phyloP scores from a whole-genome alignment of 1,140 invertebrate species.

The Heliconius eleuchia region DNA sequence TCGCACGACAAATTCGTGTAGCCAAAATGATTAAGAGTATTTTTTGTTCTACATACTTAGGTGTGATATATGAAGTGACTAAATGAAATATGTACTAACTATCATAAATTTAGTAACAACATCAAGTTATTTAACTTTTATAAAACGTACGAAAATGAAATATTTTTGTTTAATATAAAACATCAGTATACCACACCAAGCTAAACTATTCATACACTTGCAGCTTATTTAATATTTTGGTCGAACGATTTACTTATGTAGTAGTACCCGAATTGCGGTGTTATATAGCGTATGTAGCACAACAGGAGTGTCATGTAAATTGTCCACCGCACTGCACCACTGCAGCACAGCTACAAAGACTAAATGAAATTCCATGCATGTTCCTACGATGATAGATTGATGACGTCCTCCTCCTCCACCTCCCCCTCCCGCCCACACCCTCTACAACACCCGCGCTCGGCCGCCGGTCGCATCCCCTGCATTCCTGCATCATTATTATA shows the following conservation, averaged over 20 bases:
- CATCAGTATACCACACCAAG: no score
- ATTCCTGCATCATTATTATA: constrained; percentile 7
- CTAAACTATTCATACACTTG: background rate
- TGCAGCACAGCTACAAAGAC: constrained; percentile 28
- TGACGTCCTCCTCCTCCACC: background rate
- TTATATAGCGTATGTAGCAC: constrained; percentile 18
- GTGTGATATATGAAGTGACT: no score
- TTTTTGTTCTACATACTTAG: no score
- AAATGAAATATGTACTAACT: no score
- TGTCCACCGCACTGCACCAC: constrained; percentile 14
- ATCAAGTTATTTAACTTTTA: no score
- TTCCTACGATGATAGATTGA: constrained; percentile 27
- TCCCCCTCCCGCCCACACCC: background rate
- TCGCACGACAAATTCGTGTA: no score
- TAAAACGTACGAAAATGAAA: no score
- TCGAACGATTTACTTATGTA: background rate
- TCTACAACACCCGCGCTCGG: background rate
- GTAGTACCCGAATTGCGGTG: constrained; percentile 10
- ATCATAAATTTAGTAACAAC: no score
- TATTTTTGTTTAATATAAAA: no score
- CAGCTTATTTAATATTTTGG: constrained; percentile 5
- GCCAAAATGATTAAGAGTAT: no score
- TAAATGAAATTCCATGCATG: constrained; percentile 36
- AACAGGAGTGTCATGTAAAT: constrained; percentile 20
- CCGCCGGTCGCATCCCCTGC: background rate